Base-by-base conservation (phyloP, 2,113 vertebrate species). In the Irena cyanogastra region DNA sequence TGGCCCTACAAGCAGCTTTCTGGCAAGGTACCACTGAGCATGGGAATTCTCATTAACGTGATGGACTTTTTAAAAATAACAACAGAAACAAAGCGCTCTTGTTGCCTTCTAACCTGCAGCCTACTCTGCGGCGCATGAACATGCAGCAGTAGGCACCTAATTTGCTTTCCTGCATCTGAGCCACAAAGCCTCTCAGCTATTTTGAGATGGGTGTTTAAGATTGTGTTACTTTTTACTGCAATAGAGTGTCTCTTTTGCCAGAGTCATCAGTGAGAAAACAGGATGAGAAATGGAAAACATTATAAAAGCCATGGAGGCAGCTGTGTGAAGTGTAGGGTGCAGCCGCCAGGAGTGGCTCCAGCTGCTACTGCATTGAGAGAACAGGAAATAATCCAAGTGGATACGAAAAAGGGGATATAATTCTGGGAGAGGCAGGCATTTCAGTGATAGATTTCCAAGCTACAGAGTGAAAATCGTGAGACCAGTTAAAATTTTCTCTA, bases 261-360 rank as follows among this genome's bases (percentile, higher is more conserved):
- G 95, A 91, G 60, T 95, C 83, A 95, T 89, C 78, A 94, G 77
- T 65, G 75, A 84, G n/a, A 88, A 90, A 94, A 88, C 69, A 95
- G 84, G 90, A 96, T 93, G 80, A 94, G 59, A 91, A 96, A 97
- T 93, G 60, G 89, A 95, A 96, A 97, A 83, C 47, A 88, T 96
- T 87, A 93, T 93, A 90, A 91, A 90, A 97, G 45, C 70, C 83
- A 56, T 57, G 60, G 45, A 94, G 65, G 89, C 95, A 97, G 94
- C 95, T 97, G 94, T 84, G 68, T 53, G 92, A 95, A 95, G 78
- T 79, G 72, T 30, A 75, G 88, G 56, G 89, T 94, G 85, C 52
- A 95, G 47, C 39, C 44, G 8, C 72, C 86, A 71, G 78, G 74
- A 97, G 91, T 96, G 94, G 60, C n/a, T 94, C 84, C 95, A 97